Evolutionary conservation across 2,888 invertebrate species (phyloP).

Genomic region (Agonopterix arenella): DNA sequence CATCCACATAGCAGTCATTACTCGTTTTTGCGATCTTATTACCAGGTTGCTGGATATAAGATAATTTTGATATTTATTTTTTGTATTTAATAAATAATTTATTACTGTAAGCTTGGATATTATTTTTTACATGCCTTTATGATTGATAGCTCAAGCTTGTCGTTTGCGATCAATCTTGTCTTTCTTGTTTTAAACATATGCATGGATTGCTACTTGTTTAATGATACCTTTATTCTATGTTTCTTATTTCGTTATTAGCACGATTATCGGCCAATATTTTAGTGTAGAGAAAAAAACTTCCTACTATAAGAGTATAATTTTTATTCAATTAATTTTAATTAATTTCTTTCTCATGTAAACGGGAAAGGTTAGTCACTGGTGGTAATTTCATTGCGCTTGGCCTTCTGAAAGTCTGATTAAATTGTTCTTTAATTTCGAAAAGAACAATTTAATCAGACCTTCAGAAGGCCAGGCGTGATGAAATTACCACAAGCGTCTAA

Average conservation of each 20-base stretch:
- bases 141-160: slow-evolving; percentile 28
- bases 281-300: too few relatives aligned
- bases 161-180: slow-evolving; percentile 16
- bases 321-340: too few relatives aligned
- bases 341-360: too few relatives aligned
- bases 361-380: too few relatives aligned
- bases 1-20: neutral
- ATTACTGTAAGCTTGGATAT: slow-evolving; percentile 6
- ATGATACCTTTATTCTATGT: neutral
- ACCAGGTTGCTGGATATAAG: slow-evolving; percentile 7
- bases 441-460: too few relatives aligned
- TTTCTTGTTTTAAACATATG: slow-evolving; percentile 11
- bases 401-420: too few relatives aligned
- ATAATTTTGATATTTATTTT: slow-evolving; percentile 16
- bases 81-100: slow-evolving; percentile 9
- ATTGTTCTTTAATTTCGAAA: too few relatives aligned
- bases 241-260: too few relatives aligned
- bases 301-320: too few relatives aligned
- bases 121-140: neutral
- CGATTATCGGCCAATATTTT: neutral
- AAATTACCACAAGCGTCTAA: too few relatives aligned
- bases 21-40: slow-evolving; percentile 13
- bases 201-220: neutral
- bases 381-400: too few relatives aligned
- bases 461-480: too few relatives aligned